phyloP scores from a whole-genome alignment of 2,888 invertebrate genomes.

The Tolmerus cingulatus region DNA sequence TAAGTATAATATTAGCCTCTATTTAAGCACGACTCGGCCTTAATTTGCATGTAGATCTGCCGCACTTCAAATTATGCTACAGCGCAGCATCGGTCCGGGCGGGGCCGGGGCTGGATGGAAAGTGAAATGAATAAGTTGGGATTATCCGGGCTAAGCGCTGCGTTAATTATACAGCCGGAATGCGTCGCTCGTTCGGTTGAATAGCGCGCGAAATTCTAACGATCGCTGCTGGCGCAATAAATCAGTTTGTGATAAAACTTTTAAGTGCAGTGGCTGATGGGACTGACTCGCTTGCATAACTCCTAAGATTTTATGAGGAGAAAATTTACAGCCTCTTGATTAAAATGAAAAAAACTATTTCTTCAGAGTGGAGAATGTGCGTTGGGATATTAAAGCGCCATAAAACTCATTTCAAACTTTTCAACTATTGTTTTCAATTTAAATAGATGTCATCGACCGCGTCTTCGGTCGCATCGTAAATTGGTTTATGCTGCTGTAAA shows the following conservation, averaged over 20 bases:
- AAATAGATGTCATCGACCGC: neutral
- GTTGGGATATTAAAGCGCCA: neutral
- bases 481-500: neutral
- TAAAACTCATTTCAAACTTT: neutral
- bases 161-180: neutral
- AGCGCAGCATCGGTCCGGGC: neutral
- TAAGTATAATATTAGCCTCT: neutral
- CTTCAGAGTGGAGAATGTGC: neutral
- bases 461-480: neutral
- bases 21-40: neutral
- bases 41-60: neutral
- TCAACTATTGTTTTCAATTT: neutral
- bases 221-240: neutral
- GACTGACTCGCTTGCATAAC: neutral
- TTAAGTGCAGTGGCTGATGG: neutral
- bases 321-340: neutral
- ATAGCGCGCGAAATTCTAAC: neutral
- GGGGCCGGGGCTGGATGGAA: neutral
- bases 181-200: neutral
- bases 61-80: neutral
- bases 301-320: neutral
- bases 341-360: neutral
- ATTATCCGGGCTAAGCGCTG: neutral
- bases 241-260: neutral
- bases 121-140: neutral